Conservation (phyloP, 2,797 vertebrate species). For the Ceyx erithaca region DNA sequence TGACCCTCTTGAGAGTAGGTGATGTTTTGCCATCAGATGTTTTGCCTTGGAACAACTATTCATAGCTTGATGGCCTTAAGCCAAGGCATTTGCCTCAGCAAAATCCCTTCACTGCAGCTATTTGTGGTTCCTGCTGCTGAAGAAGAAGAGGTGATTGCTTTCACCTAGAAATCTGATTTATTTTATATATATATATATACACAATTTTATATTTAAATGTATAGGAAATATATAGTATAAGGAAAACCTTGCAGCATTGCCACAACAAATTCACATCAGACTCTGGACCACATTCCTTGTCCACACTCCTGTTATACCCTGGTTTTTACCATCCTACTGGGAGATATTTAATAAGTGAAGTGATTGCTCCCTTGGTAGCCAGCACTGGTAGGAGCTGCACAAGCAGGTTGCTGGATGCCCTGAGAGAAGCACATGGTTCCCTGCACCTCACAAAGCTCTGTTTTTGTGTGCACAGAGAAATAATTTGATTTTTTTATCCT, state of each 20-base stretch:
- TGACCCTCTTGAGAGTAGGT: neutral
- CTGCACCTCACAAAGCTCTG: fast-evolving
- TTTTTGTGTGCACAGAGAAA: neutral
- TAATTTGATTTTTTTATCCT: neutral
- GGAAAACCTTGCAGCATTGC: neutral
- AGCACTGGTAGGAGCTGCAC: too few relatives aligned
- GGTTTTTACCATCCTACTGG: neutral
- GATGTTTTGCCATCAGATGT: neutral
- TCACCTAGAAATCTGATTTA: neutral
- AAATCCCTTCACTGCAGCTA: neutral
- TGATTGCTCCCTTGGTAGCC: neutral
- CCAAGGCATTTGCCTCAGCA: neutral
- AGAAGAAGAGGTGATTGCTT: neutral
- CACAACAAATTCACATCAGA: neutral
- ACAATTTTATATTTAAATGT: neutral
- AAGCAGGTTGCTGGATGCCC: neutral
- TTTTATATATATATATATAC: too few relatives aligned
- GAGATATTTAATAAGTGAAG: neutral
- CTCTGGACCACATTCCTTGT: neutral
- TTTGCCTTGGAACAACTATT: constrained; percentile 23
- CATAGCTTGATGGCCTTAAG: neutral
- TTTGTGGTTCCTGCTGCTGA: neutral
- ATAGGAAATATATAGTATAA: neutral
- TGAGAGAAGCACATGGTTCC: neutral
- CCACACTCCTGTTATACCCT: neutral